Conservation (phyloP, 2,113 vertebrate species). For the Beaufortia kweichowensis region DNA sequence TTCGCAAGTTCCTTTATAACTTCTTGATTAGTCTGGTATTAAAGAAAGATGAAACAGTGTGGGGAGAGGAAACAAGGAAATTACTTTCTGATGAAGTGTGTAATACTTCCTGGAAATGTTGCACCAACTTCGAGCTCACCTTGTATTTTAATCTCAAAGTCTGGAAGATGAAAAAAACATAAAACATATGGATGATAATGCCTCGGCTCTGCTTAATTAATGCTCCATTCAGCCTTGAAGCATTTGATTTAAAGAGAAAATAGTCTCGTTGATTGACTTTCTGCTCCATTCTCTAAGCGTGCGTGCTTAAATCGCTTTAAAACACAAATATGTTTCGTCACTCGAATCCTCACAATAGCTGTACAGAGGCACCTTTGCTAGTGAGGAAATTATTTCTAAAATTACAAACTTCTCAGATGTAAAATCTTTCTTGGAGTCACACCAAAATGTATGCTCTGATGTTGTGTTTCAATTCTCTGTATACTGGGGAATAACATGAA, state of each 20-base stretch:
- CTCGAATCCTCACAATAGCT: background rate
- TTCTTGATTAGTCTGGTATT: constrained; percentile 17
- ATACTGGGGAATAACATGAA: too few species aligned
- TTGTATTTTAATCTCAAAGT: constrained; percentile 9
- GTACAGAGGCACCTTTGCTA: background rate
- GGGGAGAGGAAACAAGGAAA: background rate
- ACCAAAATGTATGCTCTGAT: background rate
- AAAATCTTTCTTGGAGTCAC: background rate
- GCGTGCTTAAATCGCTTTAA: background rate
- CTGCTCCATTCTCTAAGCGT: background rate
- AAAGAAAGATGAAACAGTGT: constrained; percentile 1
- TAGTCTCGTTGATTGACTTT: background rate
- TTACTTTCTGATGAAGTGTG: constrained; percentile 26
- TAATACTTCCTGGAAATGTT: constrained; percentile 15
- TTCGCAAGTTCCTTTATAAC: constrained; percentile 10
- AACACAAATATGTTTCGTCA: background rate
- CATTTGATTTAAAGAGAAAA: constrained; percentile 15
- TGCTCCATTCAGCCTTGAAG: constrained; percentile 29
- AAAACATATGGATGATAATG: constrained; percentile 22
- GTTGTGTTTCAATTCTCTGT: too few species aligned
- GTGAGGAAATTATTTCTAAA: background rate
- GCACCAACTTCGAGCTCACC: background rate
- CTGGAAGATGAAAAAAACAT: constrained; percentile 24
- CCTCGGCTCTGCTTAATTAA: background rate
- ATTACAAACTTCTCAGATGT: background rate